Evolutionary conservation across 2,888 invertebrate genomes (phyloP).

Genomic region (Agrochola lychnidis): DNA sequence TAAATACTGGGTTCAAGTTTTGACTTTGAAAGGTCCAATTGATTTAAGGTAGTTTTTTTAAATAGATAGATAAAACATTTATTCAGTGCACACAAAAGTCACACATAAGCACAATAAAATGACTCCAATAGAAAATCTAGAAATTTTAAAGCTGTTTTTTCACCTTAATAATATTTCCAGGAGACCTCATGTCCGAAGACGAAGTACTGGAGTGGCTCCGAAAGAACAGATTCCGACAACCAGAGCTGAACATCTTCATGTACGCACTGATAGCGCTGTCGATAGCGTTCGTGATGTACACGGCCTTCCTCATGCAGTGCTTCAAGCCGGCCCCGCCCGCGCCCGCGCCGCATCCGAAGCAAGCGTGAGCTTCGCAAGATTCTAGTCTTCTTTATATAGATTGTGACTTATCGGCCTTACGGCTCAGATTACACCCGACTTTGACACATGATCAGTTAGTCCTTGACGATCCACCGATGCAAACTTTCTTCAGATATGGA

Average conservation of each 20-base stretch:
- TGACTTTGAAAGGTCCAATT: no score
- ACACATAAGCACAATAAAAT: no score
- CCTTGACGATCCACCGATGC: conserved; percentile 72
- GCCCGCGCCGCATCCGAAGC: conserved; percentile 92
- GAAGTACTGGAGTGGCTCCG: conserved; percentile 98
- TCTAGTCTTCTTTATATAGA: conserved; percentile 64
- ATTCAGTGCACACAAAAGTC: no score
- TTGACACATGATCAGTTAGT: conserved; percentile 72
- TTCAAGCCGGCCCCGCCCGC: conserved; percentile 94
- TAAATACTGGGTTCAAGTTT: not conserved
- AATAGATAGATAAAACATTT: no score
- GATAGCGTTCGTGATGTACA: conserved; percentile 96
- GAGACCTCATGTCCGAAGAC: conserved; percentile 95
- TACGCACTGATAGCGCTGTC: conserved; percentile 96
- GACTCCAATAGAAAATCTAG: not conserved
- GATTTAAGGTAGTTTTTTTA: not conserved
- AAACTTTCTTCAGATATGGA: conserved; percentile 64
- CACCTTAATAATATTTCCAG: conserved; percentile 83
- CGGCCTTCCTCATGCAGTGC: conserved; percentile 97
- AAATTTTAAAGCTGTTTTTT: not conserved
- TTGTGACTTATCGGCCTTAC: conserved; percentile 72
- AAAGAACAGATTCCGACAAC: conserved; percentile 97
- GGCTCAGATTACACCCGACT: conserved; percentile 65
- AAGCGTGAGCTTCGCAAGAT: conserved; percentile 88
- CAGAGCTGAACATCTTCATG: conserved; percentile 98